Percentiles rank a stretch among this genome's conserved stretches.
phyloP scores from a whole-genome alignment of 2,113 vertebrate species.

The Myotis lucifugus region DNA sequence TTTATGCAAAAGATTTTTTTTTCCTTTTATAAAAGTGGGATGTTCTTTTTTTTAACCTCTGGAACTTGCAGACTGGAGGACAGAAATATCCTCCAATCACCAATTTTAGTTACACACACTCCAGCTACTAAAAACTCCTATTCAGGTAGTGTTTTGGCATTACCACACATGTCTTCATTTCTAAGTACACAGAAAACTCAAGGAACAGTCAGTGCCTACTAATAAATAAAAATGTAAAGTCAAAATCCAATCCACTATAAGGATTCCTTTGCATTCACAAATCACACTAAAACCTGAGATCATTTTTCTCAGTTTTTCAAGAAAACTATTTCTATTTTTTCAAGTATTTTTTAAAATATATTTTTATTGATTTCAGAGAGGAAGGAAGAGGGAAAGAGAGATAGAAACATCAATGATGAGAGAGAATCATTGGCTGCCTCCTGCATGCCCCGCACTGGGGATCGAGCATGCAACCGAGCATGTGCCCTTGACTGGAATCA shows the following conservation, averaged over 20 bases:
- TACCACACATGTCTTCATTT: background rate
- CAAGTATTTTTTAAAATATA: background rate
- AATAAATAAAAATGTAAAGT: constrained; percentile 21
- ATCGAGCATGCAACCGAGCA: too few relatives aligned
- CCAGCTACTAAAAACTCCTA: constrained; percentile 9
- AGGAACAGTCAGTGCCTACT: background rate
- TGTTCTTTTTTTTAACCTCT: constrained; percentile 73
- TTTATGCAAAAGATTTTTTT: constrained; percentile 80
- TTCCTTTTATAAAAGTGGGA: constrained; percentile 50
- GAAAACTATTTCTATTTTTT: background rate
- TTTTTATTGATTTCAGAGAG: too few relatives aligned
- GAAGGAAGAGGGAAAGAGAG: too few relatives aligned
- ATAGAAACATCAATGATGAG: too few relatives aligned
- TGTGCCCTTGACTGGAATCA: too few relatives aligned
- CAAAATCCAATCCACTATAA: background rate
- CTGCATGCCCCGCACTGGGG: too few relatives aligned
- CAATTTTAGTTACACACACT: background rate
- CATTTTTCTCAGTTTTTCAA: background rate
- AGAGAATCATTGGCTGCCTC: too few relatives aligned
- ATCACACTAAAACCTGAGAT: background rate
- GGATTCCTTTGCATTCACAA: background rate
- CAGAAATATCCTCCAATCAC: constrained; percentile 64
- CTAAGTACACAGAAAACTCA: constrained; percentile 1
- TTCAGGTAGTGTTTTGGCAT: constrained; percentile 1
- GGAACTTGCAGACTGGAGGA: constrained; percentile 43